These are phyloP conservation scores for Chondrosia reniformis DNA, from an alignment of 37 sponge, comb jelly and placozoan species.

Conservation along the genomic window DNA sequence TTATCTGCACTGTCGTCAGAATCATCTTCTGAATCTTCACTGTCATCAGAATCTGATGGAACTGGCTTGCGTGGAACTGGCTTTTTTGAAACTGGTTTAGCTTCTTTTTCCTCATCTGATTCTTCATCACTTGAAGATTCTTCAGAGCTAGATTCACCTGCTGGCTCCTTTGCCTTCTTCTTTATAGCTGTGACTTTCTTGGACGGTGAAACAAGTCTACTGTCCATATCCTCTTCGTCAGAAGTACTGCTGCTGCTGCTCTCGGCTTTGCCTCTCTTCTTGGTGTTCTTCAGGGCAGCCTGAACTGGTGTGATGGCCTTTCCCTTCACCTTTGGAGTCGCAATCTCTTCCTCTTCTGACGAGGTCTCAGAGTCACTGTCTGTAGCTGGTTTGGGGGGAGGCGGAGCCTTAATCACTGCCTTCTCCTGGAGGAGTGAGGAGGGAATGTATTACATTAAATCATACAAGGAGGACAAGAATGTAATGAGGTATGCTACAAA, in stretches of 20 bases:
- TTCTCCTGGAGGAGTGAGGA: background rate
- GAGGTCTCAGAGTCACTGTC: background rate
- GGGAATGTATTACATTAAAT: too few relatives aligned
- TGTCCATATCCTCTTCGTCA: background rate
- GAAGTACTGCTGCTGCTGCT: background rate
- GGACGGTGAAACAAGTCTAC: background rate
- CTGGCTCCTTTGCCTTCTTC: background rate
- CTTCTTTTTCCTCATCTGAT: background rate
- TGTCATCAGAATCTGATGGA: background rate
- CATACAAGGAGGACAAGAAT: too few relatives aligned
- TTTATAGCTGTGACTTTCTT: background rate
- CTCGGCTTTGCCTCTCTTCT: background rate
- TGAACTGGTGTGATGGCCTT: background rate
- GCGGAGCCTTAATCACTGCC: background rate
- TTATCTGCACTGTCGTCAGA: background rate
- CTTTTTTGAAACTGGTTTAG: background rate
- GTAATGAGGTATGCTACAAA: too few relatives aligned
- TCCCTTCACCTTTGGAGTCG: background rate
- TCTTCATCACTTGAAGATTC: background rate
- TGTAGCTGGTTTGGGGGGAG: background rate
- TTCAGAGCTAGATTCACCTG: background rate
- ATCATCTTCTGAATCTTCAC: background rate
- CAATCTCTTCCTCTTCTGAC: background rate
- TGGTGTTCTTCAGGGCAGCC: conserved; percentile 1
- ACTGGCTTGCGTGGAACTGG: background rate